Base-by-base conservation (phyloP, 2,113 vertebrate genomes). In the Aythya baeri region DNA sequence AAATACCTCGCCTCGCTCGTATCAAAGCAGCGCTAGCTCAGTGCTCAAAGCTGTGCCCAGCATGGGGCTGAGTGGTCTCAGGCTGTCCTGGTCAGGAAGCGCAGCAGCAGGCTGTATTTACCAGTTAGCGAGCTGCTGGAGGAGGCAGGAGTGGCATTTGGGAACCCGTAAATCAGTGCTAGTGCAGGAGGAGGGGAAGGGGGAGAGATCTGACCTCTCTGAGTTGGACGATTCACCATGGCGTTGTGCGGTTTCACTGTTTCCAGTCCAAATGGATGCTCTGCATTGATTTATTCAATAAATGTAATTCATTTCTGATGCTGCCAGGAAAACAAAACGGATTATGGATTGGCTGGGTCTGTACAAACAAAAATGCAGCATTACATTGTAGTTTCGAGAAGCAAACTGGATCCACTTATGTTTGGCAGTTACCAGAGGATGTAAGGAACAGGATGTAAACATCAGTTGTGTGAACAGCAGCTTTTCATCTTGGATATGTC, bases 341-440 rank as follows among this genome's bases (percentile, higher is more conserved):
- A n/a, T 68, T n/a, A 75, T 8, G 32, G 11, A 21, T 59, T 41
- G 41, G 5, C 63, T 77, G 74, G 71, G 13, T 13, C n/a, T 63
- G 29, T 21, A 63, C 44, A 61, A 71, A 38, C 43, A 68, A 34
- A 61, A 32, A 27, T 8, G 17, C 46, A 55, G 22, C 59, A 20
- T 17, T 59, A 36, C 6, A 15, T 8, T 70, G 34, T 32, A 26
- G 23, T 81, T 83, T 27, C 81, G 50, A 78, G 50, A 82, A 50
- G 70, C 17, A 12, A 29, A 23, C 34, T 17, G 27, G 20, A 70
- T 68, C 27, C n/a, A 49, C 3, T 54, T 85, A 18, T 11, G 86
- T 52, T 5, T 26, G 55, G 50, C 20, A 0, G 0, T 68, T 83
- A 46, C 18, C 43, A 74, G 20, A 17, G 32, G 26, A 27, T 58